Evolutionary conservation across 2,888 invertebrate genomes (phyloP).

Genomic region (Zaprionus obscuricornis): DNA sequence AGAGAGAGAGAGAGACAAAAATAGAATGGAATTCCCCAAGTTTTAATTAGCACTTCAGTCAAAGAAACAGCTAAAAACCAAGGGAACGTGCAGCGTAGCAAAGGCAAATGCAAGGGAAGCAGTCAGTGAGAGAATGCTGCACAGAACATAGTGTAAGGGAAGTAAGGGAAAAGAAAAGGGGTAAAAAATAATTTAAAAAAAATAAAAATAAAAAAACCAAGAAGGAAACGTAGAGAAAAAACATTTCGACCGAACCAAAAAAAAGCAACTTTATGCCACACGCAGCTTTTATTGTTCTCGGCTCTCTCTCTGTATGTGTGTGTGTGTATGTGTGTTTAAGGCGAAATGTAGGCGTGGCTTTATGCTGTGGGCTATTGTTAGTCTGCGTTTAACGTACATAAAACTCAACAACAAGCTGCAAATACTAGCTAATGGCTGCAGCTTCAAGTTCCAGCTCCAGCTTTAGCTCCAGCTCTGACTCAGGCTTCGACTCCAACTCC

Average conservation of each 20-base stretch:
- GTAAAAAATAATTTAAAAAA: too few relatives aligned
- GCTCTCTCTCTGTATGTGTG: background rate
- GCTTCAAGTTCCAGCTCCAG: too few relatives aligned
- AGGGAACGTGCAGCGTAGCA: background rate
- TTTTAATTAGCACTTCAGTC: conserved; percentile 48
- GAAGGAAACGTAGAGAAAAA: too few relatives aligned
- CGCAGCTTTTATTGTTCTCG: conserved; percentile 32
- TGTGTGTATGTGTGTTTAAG: background rate
- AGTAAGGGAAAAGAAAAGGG: too few relatives aligned
- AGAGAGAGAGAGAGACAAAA: background rate
- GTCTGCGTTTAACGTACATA: conserved; percentile 14
- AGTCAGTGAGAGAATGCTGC: too few relatives aligned
- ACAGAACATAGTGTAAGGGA: too few relatives aligned
- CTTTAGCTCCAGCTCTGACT: too few relatives aligned
- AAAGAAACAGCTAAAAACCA: conserved; percentile 19
- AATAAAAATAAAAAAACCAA: too few relatives aligned
- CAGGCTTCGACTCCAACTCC: too few relatives aligned
- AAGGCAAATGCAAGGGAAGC: too few relatives aligned
- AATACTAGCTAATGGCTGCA: conserved; percentile 9
- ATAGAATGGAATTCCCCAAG: conserved; percentile 25
- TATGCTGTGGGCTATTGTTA: conserved; percentile 7
- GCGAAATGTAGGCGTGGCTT: background rate
- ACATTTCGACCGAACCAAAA: too few relatives aligned
- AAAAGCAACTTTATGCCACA: conserved; percentile 26
- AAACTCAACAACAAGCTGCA: conserved; percentile 23